A percentile compares a stretch with the other conserved stretches of the same genome.
Conservation (phyloP, 2,888 invertebrate genomes). For the Microctonus aethiopoides region DNA sequence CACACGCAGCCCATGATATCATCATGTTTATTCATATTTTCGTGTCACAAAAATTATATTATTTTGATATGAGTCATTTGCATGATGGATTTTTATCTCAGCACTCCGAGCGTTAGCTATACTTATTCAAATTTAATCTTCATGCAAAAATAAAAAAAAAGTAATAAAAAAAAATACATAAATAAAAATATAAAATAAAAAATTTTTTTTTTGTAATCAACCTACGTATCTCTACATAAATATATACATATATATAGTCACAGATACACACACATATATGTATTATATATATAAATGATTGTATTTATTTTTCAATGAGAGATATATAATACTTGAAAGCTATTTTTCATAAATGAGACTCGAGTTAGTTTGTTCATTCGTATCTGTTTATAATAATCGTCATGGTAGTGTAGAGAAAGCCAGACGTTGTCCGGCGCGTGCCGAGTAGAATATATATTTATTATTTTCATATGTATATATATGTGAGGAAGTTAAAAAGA, state of each 20-base stretch:
- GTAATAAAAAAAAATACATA: neutral
- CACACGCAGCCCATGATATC: constrained; percentile 12
- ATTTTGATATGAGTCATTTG: constrained; percentile 24
- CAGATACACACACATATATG: too few relatives aligned
- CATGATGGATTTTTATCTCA: neutral
- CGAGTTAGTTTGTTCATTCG: neutral
- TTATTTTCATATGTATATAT: neutral
- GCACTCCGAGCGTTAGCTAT: neutral
- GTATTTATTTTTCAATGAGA: neutral
- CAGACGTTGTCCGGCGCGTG: constrained; percentile 30
- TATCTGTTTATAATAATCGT: neutral
- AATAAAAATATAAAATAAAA: too few relatives aligned
- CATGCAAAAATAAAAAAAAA: neutral
- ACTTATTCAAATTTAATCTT: neutral
- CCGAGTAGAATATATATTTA: constrained; percentile 13
- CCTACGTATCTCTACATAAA: too few relatives aligned
- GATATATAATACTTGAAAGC: neutral
- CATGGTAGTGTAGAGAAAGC: constrained; percentile 17
- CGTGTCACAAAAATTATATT: constrained; percentile 22
- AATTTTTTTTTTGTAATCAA: too few relatives aligned
- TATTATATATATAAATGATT: neutral
- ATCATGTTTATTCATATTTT: constrained; percentile 30
- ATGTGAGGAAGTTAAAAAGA: neutral
- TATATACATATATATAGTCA: too few relatives aligned
- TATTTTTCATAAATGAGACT: constrained; percentile 1